phyloP scores from a whole-genome alignment of 2,888 invertebrate species.

The Griposia aprilina region DNA sequence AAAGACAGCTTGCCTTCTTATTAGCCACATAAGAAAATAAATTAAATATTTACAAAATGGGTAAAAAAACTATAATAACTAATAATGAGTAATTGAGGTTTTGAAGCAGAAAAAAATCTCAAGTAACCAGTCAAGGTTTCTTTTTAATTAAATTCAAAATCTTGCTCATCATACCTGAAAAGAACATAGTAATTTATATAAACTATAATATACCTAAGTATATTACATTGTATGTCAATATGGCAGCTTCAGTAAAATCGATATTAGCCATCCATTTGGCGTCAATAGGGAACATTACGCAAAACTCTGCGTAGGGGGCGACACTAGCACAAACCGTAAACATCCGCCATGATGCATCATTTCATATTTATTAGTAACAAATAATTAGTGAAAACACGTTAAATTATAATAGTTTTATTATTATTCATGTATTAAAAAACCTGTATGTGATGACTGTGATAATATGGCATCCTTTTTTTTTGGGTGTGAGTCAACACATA shows the following conservation, averaged over 20 bases:
- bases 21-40: background rate
- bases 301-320: too few species aligned
- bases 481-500: too few species aligned
- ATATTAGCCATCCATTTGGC: background rate
- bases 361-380: too few species aligned
- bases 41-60: slow-evolving; percentile 1
- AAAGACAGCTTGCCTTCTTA: slow-evolving; percentile 40
- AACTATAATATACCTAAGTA: background rate
- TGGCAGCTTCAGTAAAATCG: background rate
- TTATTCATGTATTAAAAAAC: too few species aligned
- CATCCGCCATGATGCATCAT: too few species aligned
- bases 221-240: background rate
- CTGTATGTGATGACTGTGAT: too few species aligned
- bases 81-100: background rate
- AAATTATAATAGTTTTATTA: too few species aligned
- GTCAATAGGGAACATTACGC: too few species aligned
- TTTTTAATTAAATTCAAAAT: slow-evolving; percentile 27
- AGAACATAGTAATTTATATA: slow-evolving; percentile 34
- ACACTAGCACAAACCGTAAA: too few species aligned
- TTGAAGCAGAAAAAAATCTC: slow-evolving; percentile 33
- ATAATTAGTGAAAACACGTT: too few species aligned
- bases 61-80: background rate
- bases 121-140: slow-evolving; percentile 41
- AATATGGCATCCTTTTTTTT: too few species aligned
- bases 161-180: slow-evolving; percentile 55